Conservation (phyloP, 2,113 vertebrate genomes). For the Neogobius melanostomus region DNA sequence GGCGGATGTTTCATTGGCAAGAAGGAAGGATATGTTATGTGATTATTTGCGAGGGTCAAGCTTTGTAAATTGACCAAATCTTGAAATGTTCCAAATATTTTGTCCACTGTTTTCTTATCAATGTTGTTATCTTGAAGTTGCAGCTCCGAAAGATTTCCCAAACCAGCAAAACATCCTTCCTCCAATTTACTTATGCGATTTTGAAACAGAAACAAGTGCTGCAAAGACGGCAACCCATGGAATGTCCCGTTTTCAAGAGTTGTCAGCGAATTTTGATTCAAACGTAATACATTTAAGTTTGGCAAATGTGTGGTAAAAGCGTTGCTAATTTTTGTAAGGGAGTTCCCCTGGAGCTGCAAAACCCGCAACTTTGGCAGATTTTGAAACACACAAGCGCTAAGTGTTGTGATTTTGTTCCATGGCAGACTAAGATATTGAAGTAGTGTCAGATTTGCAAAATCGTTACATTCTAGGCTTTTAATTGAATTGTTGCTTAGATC, state of each 20-base stretch:
- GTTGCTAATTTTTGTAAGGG: constrained; percentile 34
- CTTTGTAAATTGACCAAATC: constrained; percentile 56
- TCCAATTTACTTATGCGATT: constrained; percentile 61
- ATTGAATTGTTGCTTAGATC: constrained; percentile 72
- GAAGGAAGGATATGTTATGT: background rate
- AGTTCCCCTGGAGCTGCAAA: constrained; percentile 61
- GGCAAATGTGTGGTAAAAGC: constrained; percentile 57
- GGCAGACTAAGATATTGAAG: constrained; percentile 59
- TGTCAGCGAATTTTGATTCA: constrained; percentile 63
- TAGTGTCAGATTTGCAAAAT: constrained; percentile 61
- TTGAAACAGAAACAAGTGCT: constrained; percentile 48
- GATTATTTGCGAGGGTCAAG: constrained; percentile 65
- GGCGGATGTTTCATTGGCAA: constrained; percentile 33
- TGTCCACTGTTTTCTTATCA: rapidly evolving
- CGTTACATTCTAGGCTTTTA: constrained; percentile 31
- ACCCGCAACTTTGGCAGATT: constrained; percentile 51
- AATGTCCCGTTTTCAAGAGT: constrained; percentile 23
- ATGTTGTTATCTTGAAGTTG: constrained; percentile 57
- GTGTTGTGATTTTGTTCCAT: constrained; percentile 51
- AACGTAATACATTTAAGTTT: constrained; percentile 49
- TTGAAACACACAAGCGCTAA: constrained; percentile 61
- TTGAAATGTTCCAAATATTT: constrained; percentile 33
- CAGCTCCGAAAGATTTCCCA: constrained; percentile 51
- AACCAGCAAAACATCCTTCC: constrained; percentile 46
- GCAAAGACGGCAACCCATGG: constrained; percentile 40